These are phyloP conservation scores for Arenaria interpres DNA, from an alignment of 2,113 vertebrate species.

Conservation along the genomic window DNA sequence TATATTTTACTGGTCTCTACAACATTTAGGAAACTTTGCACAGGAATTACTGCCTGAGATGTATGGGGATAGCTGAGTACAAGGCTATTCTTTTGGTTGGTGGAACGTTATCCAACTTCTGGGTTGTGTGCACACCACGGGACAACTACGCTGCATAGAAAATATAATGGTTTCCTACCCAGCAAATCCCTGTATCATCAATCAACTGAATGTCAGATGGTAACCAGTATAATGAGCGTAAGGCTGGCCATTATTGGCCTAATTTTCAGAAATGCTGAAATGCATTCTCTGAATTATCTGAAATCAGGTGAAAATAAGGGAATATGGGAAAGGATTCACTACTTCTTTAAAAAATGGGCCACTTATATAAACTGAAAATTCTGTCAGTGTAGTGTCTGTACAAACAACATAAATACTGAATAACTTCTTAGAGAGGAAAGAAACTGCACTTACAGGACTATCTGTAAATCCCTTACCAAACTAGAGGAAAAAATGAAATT, in stretches of 20 bases:
- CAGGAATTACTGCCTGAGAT: neutral
- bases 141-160: neutral
- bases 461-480: neutral
- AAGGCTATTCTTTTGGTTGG: neutral
- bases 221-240: neutral
- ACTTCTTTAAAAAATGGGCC: neutral
- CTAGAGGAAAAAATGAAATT: neutral
- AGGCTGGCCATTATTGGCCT: neutral
- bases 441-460: neutral
- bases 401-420: neutral
- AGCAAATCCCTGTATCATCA: neutral
- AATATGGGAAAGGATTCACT: neutral
- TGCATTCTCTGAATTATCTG: neutral
- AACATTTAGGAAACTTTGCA: neutral
- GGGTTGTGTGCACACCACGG: neutral
- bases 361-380: neutral
- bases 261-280: neutral
- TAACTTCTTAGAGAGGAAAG: neutral
- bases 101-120: neutral
- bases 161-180: neutral
- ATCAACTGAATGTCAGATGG: neutral
- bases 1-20: neutral
- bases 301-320: neutral
- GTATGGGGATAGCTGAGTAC: neutral
- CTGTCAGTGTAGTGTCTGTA: neutral